Evolutionary conservation across 2,888 invertebrate species (phyloP).

Genomic region (Willowsia nigromaculata): DNA sequence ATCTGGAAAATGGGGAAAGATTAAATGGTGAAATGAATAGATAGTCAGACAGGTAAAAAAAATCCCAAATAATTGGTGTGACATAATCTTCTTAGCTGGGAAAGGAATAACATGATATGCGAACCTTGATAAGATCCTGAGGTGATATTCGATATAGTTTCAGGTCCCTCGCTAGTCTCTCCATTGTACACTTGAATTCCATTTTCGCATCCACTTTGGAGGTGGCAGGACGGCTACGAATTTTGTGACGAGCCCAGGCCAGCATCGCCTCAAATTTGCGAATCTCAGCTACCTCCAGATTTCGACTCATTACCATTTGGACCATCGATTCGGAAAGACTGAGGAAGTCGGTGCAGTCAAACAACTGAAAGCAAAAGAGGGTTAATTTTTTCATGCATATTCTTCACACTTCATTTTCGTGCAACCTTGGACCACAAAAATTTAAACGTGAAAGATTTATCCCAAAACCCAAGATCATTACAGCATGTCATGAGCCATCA

Average conservation of each 20-base stretch:
- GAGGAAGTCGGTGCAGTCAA: slow-evolving; percentile 91
- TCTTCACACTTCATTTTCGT: too few relatives aligned
- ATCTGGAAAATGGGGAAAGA: slow-evolving; percentile 82
- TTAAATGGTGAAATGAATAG: neutral
- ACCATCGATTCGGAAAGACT: slow-evolving; percentile 96
- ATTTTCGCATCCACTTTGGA: slow-evolving; percentile 91
- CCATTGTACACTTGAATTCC: slow-evolving; percentile 88
- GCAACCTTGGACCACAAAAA: too few relatives aligned
- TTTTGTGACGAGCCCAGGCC: slow-evolving; percentile 92
- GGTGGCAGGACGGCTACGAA: slow-evolving; percentile 87
- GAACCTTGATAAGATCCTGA: slow-evolving; percentile 93
- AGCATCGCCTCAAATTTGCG: slow-evolving; percentile 96
- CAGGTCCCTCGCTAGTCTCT: slow-evolving; percentile 91
- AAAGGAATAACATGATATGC: neutral
- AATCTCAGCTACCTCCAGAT: slow-evolving; percentile 92
- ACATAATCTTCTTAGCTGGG: too few relatives aligned
- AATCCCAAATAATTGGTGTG: too few relatives aligned
- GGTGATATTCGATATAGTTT: slow-evolving; percentile 95
- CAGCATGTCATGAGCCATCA: too few relatives aligned
- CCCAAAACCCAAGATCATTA: too few relatives aligned
- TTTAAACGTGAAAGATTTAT: too few relatives aligned
- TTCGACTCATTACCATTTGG: slow-evolving; percentile 95
- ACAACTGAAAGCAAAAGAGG: slow-evolving; percentile 82
- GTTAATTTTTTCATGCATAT: too few relatives aligned
- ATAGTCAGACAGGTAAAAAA: too few relatives aligned